A percentile compares a stretch with the other conserved stretches of the same genome.
These are phyloP conservation scores for Magallana ariakensis DNA, from an alignment of 1,140 invertebrate genomes.

Conservation along the genomic window DNA sequence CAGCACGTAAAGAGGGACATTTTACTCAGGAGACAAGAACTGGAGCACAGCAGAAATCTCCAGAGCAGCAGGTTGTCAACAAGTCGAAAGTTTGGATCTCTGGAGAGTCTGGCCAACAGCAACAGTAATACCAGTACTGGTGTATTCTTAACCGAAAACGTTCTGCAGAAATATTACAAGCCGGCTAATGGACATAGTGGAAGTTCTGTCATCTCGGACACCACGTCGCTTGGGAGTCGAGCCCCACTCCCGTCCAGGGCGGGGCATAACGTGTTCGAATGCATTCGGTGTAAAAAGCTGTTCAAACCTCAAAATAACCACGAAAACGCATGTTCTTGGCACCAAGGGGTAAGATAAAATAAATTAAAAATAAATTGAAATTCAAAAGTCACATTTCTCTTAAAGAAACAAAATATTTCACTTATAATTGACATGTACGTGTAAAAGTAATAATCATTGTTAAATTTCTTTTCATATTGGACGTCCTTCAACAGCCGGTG, in stretches of 20 bases:
- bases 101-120: slow-evolving; percentile 32
- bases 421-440: too few species aligned
- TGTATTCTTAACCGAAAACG: slow-evolving; percentile 55
- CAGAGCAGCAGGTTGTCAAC: slow-evolving; percentile 31
- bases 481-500: neutral
- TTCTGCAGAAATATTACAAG: slow-evolving; percentile 23
- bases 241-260: slow-evolving; percentile 55
- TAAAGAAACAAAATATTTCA: too few species aligned
- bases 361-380: neutral
- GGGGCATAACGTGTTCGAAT: slow-evolving; percentile 53
- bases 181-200: slow-evolving; percentile 3
- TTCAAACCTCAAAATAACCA: slow-evolving; percentile 61
- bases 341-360: slow-evolving; percentile 64
- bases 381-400: neutral
- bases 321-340: slow-evolving; percentile 64
- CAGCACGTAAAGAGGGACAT: slow-evolving; percentile 47
- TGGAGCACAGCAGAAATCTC: slow-evolving; percentile 47
- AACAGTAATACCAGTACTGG: slow-evolving; percentile 31
- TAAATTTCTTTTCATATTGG: neutral
- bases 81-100: neutral
- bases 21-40: slow-evolving; percentile 30
- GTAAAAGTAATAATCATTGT: too few species aligned
- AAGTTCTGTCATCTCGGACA: neutral
- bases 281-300: slow-evolving; percentile 62
- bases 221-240: neutral